phyloP scores from a whole-genome alignment of 2,888 invertebrate genomes.

The Trachelus tabidus region DNA sequence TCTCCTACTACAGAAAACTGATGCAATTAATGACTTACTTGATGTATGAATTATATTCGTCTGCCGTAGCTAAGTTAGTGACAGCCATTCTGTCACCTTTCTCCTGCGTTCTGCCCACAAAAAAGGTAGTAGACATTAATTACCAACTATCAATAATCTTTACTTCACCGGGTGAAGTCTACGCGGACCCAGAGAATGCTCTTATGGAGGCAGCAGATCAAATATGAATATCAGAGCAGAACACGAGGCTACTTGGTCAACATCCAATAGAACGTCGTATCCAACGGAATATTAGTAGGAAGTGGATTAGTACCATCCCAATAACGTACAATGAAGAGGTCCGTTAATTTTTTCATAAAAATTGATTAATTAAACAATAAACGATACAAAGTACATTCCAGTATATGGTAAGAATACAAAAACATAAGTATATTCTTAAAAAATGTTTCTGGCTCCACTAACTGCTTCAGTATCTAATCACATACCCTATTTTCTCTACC shows the following conservation, averaged over 20 bases:
- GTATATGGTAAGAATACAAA: background rate
- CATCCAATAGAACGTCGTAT: background rate
- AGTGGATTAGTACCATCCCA: background rate
- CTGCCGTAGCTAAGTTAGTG: slow-evolving; percentile 66
- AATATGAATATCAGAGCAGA: background rate
- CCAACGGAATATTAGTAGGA: slow-evolving; percentile 3
- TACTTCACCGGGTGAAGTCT: slow-evolving; percentile 14
- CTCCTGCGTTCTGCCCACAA: slow-evolving; percentile 9
- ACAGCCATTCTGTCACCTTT: slow-evolving; percentile 68
- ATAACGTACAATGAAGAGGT: background rate
- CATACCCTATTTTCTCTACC: background rate
- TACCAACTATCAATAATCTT: background rate
- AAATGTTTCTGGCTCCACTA: background rate
- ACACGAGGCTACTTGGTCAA: background rate
- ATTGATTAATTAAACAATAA: background rate
- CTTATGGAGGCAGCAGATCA: slow-evolving; percentile 31
- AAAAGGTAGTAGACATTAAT: slow-evolving; percentile 1
- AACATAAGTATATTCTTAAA: background rate
- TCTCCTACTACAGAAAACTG: background rate
- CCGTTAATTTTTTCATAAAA: background rate
- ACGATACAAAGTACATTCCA: background rate
- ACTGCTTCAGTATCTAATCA: background rate
- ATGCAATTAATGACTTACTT: slow-evolving; percentile 51
- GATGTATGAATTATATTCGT: slow-evolving; percentile 68
- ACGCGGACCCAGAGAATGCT: slow-evolving; percentile 35